Conservation (phyloP, 2,797 vertebrate species). For the Threskiornis aethiopicus region DNA sequence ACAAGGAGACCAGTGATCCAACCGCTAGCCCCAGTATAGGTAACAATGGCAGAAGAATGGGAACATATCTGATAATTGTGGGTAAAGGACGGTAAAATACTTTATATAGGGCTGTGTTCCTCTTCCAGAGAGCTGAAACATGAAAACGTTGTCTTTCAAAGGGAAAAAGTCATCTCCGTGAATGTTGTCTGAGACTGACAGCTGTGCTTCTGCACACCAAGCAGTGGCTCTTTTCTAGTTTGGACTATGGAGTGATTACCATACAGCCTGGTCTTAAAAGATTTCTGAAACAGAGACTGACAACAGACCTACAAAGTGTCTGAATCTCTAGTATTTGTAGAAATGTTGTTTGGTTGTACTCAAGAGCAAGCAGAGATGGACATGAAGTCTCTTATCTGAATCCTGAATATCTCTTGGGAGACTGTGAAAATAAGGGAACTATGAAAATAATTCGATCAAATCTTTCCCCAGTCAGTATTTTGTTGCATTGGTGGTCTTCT, state of each 20-base stretch:
- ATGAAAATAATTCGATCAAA: background rate
- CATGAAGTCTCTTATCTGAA: background rate
- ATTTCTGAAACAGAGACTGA: background rate
- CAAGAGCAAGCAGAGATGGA: background rate
- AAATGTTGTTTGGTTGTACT: background rate
- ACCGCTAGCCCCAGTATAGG: background rate
- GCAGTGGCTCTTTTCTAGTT: background rate
- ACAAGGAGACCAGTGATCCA: background rate
- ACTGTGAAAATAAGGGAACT: background rate
- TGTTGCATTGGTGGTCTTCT: background rate
- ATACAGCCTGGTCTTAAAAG: background rate
- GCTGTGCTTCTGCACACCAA: background rate
- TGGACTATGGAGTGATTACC: background rate
- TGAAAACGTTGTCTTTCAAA: background rate
- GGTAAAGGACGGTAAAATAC: background rate
- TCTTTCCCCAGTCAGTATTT: background rate
- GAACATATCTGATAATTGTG: background rate
- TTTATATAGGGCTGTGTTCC: background rate
- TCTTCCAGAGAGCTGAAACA: background rate
- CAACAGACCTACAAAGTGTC: background rate
- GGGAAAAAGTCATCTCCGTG: background rate
- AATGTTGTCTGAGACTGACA: background rate
- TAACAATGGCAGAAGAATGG: background rate
- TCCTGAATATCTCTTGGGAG: background rate
- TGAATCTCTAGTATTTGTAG: background rate